Evolutionary conservation across 2,797 vertebrate genomes (phyloP).

Genomic region (Mormyrus proboscirostris): DNA sequence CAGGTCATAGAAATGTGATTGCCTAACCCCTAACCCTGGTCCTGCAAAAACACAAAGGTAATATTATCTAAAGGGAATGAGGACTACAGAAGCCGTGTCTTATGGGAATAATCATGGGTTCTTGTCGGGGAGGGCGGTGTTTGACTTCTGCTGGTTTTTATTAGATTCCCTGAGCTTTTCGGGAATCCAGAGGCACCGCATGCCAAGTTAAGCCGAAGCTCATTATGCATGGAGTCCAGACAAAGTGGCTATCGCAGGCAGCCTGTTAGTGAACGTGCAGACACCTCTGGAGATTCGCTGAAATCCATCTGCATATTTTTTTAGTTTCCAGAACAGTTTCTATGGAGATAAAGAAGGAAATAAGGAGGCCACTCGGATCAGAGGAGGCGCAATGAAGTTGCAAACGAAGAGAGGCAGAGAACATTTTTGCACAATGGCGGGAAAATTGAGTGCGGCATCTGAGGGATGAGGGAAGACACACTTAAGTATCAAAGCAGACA

Average conservation of each 20-base stretch:
- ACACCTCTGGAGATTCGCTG: neutral
- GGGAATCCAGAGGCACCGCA: neutral
- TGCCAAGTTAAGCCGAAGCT: neutral
- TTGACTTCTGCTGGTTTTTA: neutral
- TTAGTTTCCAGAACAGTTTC: neutral
- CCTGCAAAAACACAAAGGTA: neutral
- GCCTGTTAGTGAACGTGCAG: neutral
- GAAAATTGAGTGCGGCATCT: neutral
- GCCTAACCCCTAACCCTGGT: neutral
- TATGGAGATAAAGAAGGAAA: conserved; percentile 6
- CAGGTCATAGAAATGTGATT: neutral
- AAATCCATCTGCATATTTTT: conserved; percentile 14
- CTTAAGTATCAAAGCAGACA: conserved; percentile 7
- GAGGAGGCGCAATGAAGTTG: neutral
- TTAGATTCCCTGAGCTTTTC: neutral
- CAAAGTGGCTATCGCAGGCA: neutral
- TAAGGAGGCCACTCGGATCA: neutral
- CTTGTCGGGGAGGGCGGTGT: neutral
- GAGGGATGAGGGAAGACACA: neutral
- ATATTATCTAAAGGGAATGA: neutral
- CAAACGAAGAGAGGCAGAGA: neutral
- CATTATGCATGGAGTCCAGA: neutral
- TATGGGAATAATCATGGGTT: neutral
- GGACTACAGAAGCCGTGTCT: neutral
- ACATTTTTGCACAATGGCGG: neutral